Evolutionary conservation across 2,888 invertebrate genomes (phyloP).

Genomic region (Zelleria hepariella): DNA sequence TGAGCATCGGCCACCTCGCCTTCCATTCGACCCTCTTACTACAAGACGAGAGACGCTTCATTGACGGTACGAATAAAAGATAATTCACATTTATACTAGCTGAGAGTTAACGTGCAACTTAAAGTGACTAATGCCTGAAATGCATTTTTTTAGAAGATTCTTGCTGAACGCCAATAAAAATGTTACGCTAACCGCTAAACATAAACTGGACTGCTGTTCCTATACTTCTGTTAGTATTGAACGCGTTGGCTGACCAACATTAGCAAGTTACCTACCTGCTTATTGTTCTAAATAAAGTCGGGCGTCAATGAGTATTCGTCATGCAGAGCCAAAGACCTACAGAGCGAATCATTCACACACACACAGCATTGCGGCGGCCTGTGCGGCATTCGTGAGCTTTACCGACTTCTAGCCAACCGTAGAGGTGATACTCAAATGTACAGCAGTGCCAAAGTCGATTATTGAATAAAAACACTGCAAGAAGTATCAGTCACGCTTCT

Average conservation of each 20-base stretch:
- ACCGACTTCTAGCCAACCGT: background rate
- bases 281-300: conserved; percentile 35
- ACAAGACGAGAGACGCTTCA: too few relatives aligned
- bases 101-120: too few relatives aligned
- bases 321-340: conserved; percentile 36
- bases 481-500: background rate
- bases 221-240: background rate
- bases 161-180: too few relatives aligned
- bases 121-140: too few relatives aligned
- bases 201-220: too few relatives aligned
- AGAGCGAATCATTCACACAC: conserved; percentile 30
- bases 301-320: conserved; percentile 20
- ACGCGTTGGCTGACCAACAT: conserved; percentile 24
- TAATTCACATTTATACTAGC: too few relatives aligned
- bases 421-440: background rate
- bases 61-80: too few relatives aligned
- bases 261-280: conserved; percentile 8
- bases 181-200: too few relatives aligned
- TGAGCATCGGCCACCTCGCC: too few relatives aligned
- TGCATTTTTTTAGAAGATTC: too few relatives aligned
- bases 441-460: background rate
- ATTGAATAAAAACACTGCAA: background rate
- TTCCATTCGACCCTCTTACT: too few relatives aligned
- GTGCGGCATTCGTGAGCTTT: background rate
- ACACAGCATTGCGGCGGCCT: background rate